phyloP scores from a whole-genome alignment of 2,113 vertebrate species.

The Psittacus erithacus region DNA sequence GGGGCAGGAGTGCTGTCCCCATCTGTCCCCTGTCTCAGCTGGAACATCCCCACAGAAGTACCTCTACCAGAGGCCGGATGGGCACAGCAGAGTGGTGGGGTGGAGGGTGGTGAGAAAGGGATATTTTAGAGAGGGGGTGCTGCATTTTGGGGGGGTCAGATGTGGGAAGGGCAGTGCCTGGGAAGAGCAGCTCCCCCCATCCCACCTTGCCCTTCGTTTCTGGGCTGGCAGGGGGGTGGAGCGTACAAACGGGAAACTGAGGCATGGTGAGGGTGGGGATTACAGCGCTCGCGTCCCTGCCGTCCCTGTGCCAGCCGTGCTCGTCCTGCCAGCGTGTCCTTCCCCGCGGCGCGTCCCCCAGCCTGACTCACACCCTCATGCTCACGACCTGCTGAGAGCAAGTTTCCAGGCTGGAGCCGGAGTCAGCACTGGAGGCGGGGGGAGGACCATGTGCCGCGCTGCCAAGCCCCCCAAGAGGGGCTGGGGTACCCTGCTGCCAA shows the following conservation, averaged over 20 bases:
- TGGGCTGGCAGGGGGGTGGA: background rate
- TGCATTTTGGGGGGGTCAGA: background rate
- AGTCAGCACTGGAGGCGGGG: background rate
- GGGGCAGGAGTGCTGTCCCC: background rate
- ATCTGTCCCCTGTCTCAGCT: background rate
- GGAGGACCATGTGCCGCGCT: background rate
- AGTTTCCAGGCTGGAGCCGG: conserved; percentile 32
- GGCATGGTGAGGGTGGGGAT: background rate
- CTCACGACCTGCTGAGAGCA: background rate
- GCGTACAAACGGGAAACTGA: background rate
- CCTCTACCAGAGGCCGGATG: fast-evolving
- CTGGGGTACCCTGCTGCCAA: background rate
- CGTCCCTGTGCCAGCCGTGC: background rate
- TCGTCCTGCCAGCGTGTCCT: background rate
- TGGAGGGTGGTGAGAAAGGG: background rate
- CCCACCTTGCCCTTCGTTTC: background rate
- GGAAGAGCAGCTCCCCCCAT: background rate
- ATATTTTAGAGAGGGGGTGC: background rate
- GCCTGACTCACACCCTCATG: conserved; percentile 40
- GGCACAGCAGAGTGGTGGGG: background rate
- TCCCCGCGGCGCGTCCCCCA: background rate
- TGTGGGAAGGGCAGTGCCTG: background rate
- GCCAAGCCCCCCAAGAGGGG: background rate
- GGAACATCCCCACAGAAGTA: background rate
- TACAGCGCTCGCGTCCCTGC: background rate